Percentiles rank a stretch among this genome's conserved stretches.
These are phyloP conservation scores for Drosophila aff. DNA, from an alignment of 1,140 invertebrate genomes.

Conservation along the genomic window DNA sequence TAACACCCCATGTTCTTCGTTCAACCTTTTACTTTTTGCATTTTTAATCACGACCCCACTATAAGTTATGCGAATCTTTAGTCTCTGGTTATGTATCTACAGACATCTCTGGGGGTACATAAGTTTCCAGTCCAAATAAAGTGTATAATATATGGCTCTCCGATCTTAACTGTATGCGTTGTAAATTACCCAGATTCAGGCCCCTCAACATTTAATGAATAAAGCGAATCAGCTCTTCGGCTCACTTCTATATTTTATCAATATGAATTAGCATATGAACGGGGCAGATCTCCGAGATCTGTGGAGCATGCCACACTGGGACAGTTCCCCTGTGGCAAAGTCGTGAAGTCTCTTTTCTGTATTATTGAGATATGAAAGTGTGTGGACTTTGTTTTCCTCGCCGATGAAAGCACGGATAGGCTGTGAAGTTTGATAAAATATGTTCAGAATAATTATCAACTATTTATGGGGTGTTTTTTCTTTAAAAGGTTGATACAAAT, in stretches of 20 bases:
- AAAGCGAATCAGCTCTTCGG: conserved; percentile 33
- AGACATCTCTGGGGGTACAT: conserved; percentile 31
- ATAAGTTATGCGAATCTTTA: conserved; percentile 73
- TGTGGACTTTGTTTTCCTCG: background rate
- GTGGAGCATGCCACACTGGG: conserved; percentile 64
- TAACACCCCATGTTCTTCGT: conserved; percentile 22
- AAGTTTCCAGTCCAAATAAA: conserved; percentile 62
- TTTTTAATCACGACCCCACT: conserved; percentile 54
- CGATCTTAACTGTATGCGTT: conserved; percentile 74
- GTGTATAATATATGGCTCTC: conserved; percentile 62
- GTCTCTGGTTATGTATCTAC: conserved; percentile 21
- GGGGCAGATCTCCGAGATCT: conserved; percentile 40
- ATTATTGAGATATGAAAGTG: conserved; percentile 21
- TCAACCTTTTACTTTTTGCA: conserved; percentile 62
- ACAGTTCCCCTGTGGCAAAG: conserved; percentile 44
- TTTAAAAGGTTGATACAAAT: conserved; percentile 1
- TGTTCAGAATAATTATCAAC: conserved; percentile 4
- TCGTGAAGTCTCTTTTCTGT: background rate
- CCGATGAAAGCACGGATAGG: conserved; percentile 28
- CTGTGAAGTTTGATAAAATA: conserved; percentile 19
- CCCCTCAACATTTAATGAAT: conserved; percentile 51
- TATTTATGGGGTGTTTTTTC: conserved; percentile 5
- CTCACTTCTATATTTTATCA: conserved; percentile 54
- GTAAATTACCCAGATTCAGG: conserved; percentile 71
- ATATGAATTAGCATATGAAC: conserved; percentile 75